These are phyloP conservation scores for Ornithoptera priamus DNA, from an alignment of 2,888 invertebrate genomes.

Conservation along the genomic window DNA sequence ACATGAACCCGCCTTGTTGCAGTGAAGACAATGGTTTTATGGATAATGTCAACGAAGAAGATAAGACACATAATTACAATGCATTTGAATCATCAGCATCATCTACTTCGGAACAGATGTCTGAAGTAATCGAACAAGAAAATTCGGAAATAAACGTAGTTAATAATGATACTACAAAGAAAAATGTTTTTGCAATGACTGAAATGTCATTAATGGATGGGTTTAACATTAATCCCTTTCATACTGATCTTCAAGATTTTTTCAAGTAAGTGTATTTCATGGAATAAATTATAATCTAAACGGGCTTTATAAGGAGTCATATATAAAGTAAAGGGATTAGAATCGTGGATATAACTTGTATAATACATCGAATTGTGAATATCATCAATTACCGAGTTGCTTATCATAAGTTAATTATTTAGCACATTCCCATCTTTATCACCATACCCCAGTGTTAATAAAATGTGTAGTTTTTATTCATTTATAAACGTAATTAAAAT, in stretches of 20 bases:
- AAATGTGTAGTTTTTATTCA: neutral
- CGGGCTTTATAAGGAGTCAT: neutral
- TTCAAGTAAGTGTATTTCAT: slow-evolving; percentile 49
- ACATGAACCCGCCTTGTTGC: slow-evolving; percentile 32
- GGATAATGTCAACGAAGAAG: slow-evolving; percentile 36
- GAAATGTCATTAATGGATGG: slow-evolving; percentile 41
- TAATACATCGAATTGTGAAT: too few relatives aligned
- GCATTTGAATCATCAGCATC: slow-evolving; percentile 47
- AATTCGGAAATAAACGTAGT: slow-evolving; percentile 37
- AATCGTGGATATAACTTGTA: too few relatives aligned
- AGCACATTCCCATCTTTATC: too few relatives aligned
- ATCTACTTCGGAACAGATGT: slow-evolving; percentile 49
- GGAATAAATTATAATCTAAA: too few relatives aligned
- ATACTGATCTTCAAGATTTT: slow-evolving; percentile 58
- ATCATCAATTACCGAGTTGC: too few relatives aligned
- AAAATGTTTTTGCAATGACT: slow-evolving; percentile 50
- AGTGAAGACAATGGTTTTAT: slow-evolving; percentile 30
- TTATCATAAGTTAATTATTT: too few relatives aligned
- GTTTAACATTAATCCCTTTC: slow-evolving; percentile 44
- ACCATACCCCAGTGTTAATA: too few relatives aligned
- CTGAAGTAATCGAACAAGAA: slow-evolving; percentile 49
- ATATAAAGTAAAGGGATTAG: too few relatives aligned
- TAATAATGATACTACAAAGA: slow-evolving; percentile 34
- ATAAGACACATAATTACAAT: slow-evolving; percentile 36
- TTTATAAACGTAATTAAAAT: neutral